These are phyloP conservation scores for Plotosus lineatus DNA, from an alignment of 2,113 vertebrate species.

Conservation along the genomic window DNA sequence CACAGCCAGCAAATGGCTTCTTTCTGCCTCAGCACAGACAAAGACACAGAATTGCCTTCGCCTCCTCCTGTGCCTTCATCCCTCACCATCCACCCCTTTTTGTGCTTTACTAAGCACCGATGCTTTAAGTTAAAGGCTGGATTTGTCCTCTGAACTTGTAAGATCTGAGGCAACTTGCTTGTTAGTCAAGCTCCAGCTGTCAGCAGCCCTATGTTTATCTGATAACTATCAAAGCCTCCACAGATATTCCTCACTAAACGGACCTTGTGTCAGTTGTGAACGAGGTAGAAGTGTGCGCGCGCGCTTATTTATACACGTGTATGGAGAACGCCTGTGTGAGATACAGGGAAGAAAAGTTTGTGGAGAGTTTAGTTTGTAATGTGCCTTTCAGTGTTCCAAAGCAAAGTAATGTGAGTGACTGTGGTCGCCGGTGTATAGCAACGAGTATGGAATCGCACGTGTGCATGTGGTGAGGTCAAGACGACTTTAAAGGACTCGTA, in stretches of 20 bases:
- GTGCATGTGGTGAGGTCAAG: slow-evolving; percentile 23
- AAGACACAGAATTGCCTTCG: slow-evolving; percentile 14
- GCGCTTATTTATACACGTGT: slow-evolving; percentile 27
- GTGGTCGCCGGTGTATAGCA: not conserved
- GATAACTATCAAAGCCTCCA: slow-evolving; percentile 41
- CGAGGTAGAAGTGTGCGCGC: slow-evolving; percentile 23
- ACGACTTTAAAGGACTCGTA: not conserved
- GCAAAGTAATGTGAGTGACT: not conserved
- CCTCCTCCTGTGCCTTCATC: slow-evolving; percentile 25
- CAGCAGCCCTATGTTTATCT: slow-evolving; percentile 22
- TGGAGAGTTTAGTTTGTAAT: not conserved
- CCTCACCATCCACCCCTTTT: not conserved
- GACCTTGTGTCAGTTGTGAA: slow-evolving; percentile 20
- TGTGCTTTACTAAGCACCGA: slow-evolving; percentile 39
- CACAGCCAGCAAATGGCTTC: slow-evolving; percentile 50
- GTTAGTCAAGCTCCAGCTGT: slow-evolving; percentile 46
- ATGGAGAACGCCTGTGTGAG: slow-evolving; percentile 3
- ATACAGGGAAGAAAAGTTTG: not conserved
- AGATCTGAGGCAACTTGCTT: slow-evolving; percentile 47
- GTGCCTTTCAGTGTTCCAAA: not conserved
- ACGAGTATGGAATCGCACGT: not conserved
- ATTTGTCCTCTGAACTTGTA: slow-evolving; percentile 58
- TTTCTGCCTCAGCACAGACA: slow-evolving; percentile 50
- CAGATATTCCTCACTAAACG: slow-evolving; percentile 36
- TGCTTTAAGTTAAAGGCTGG: slow-evolving; percentile 60